Base-by-base conservation (phyloP, 2,888 invertebrate genomes). In the Drosophila putrida region DNA sequence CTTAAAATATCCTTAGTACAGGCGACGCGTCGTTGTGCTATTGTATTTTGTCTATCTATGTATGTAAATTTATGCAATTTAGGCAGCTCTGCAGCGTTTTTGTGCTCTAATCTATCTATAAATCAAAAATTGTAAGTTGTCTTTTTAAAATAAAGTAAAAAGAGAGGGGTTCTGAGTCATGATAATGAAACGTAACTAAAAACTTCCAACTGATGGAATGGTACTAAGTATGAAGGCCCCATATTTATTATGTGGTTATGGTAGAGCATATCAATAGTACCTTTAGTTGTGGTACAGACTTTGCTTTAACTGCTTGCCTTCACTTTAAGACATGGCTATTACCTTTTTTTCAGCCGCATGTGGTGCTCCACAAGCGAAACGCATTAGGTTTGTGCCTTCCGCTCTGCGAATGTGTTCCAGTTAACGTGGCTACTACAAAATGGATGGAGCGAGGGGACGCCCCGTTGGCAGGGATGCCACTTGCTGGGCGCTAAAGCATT, bases 341-440 rank as follows among this genome's bases (percentile, higher is more conserved):
- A 61, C 55, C 57, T 60, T 41, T 43, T 54, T 41, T 35, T 43
- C 51, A 80, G 68, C 82, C 78, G 66, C 80, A 83, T 84, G 87
- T 78, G 83, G 83, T 59, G 59, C 31, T 38, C 67, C 55, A 20
- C 62, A 60, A 66, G 61, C 63, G 68, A 65, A 77, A 53, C 79
- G 76, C 84, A 77, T 82, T 71, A 84, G 59, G 74, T 38, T 47
- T 62, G 53, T 63, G 66, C 54, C 63, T 66, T 71, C 55, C 47
- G 78, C 44, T 51, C 38, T 41, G 38, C 44, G 41, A 41, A 49
- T 47, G 27, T 27, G 50, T 35, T 47, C 33, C 60, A 60, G 46
- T 46, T 51, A 35, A 36, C 49, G 38, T 39, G 55, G 50, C 53
- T 68, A 67, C 59, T 39, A 59, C 66, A 66, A 66, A 59, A 71